phyloP scores from a whole-genome alignment of 2,797 vertebrate genomes.

The Ibycter americanus region DNA sequence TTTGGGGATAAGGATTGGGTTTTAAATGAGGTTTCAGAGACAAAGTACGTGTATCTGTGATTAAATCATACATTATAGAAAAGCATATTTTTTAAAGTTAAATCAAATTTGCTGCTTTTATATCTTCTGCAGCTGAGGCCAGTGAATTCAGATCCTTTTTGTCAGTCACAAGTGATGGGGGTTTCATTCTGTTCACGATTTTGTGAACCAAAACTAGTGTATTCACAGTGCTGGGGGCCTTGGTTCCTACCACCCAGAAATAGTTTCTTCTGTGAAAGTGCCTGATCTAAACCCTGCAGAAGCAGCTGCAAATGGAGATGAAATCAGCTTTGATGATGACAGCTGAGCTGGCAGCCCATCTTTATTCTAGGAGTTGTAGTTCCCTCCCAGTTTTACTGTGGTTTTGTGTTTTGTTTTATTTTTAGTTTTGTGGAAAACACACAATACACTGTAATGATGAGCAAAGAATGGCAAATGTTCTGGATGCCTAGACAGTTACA shows the following conservation, averaged over 20 bases:
- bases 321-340: neutral
- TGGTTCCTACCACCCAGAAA: neutral
- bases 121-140: neutral
- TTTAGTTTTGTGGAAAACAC: neutral
- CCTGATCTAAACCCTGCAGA: neutral
- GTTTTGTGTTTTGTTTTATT: neutral
- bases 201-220: neutral
- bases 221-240: neutral
- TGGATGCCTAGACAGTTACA: neutral
- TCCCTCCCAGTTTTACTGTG: neutral
- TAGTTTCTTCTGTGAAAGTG: neutral
- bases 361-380: neutral
- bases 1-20: neutral
- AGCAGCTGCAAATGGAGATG: neutral
- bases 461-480: neutral
- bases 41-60: neutral
- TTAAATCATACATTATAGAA: neutral
- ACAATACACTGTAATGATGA: neutral
- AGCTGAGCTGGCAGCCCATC: neutral
- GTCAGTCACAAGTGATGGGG: neutral
- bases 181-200: neutral
- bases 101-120: neutral
- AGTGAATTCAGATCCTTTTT: neutral
- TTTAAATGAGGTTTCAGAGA: neutral
- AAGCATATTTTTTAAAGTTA: neutral